Base-by-base conservation (phyloP, 2,113 vertebrate genomes). In the Myrmecobius fasciatus region DNA sequence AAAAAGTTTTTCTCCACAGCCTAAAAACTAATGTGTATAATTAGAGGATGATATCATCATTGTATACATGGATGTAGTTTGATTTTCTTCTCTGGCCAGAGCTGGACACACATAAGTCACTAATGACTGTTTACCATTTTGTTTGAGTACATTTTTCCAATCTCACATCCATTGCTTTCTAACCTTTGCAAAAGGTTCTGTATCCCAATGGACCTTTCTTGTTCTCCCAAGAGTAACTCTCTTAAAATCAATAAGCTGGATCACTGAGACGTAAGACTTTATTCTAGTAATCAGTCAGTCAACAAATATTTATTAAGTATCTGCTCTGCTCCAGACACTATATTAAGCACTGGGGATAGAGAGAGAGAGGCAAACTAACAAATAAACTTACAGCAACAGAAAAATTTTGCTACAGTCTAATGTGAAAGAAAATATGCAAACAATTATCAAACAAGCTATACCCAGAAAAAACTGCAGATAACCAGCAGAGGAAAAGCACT, bases 101-200 rank as follows among this genome's bases (percentile, higher is more conserved):
- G n/a, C 67, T 83, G 67, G n/a, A n/a, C 67, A 83, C 67, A 83
- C 67, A 83, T 83, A 83, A 83, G 67, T 83, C 67, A 83, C 67
- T 83, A 83, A 83, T 83, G 67, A 83, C n/a, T 83, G 67, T 83
- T 83, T 83, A 83, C n/a, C 67, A 43, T 83, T 83, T 83, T 75
- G 36, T 43, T 22, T 83, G 67, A 83, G 67, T 22, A 83, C n/a
- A 83, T 83, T 83, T 43, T 83, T 43, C n/a, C 36, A 43, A 43
- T 43, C n/a, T 83, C n/a, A 83, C 36, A 67, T 31, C 31, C 31
- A 36, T 67, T 67, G 31, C 67, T 43, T 83, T 83, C 20, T 83
- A 83, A 83, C 67, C 67, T 83, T 83, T 83, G 8, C n/a, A 83
- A 83, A 83, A 20, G 67, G 20, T 43, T 83, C 67, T 83, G n/a